Conservation (phyloP, 2,888 invertebrate species). For the Nezara viridula region DNA sequence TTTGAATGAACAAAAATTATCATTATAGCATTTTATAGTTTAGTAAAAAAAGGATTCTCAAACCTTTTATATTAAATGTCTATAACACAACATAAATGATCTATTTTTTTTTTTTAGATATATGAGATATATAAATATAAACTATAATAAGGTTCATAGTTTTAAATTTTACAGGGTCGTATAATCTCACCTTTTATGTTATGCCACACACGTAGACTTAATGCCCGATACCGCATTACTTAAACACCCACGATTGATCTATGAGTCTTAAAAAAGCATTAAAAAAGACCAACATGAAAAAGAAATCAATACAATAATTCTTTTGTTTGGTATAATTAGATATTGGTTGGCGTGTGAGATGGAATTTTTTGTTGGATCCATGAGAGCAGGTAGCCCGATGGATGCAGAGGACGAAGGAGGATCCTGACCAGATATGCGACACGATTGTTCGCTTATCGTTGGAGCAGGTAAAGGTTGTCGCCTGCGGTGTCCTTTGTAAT, state of each 20-base stretch:
- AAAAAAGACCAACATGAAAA: neutral
- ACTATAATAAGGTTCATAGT: neutral
- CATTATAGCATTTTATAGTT: too few species aligned
- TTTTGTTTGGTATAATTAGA: slow-evolving; percentile 9
- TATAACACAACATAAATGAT: too few species aligned
- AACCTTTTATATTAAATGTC: too few species aligned
- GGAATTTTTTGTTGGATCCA: neutral
- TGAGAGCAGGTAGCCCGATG: neutral
- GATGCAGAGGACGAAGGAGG: neutral
- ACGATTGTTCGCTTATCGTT: neutral
- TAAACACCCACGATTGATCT: slow-evolving; percentile 10
- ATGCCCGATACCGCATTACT: neutral
- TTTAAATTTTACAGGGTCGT: neutral
- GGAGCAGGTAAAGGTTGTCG: neutral
- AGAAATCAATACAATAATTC: neutral
- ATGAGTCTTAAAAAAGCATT: neutral
- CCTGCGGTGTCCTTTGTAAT: neutral
- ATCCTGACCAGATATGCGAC: neutral
- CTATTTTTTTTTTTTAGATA: too few species aligned
- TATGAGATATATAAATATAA: neutral
- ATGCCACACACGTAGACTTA: neutral
- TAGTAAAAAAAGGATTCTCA: too few species aligned
- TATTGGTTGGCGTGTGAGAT: neutral
- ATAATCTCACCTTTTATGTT: neutral
- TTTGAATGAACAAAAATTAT: too few species aligned